Percentiles rank a stretch among this genome's conserved stretches.
phyloP scores from a whole-genome alignment of 2,888 invertebrate genomes.

The Tinea semifulvella region DNA sequence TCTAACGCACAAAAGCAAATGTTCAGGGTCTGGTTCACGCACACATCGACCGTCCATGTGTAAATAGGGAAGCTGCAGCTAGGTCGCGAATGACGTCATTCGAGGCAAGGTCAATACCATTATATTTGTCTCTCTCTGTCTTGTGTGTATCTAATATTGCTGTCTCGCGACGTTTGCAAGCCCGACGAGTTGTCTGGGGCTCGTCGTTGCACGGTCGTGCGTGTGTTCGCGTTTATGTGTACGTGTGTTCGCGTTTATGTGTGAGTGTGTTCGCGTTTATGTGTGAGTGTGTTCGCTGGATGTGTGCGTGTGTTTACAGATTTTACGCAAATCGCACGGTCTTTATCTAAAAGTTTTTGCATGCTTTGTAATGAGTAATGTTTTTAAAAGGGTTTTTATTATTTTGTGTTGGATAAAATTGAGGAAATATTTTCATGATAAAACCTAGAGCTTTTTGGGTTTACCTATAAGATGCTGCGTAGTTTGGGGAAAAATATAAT shows the following conservation, averaged over 20 bases:
- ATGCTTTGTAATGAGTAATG: neutral
- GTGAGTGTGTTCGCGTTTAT: neutral
- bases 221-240: neutral
- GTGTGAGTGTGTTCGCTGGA: neutral
- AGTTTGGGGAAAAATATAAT: too few species aligned
- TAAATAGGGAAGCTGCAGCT: constrained; percentile 50
- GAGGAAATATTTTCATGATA: neutral
- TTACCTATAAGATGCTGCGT: too few species aligned
- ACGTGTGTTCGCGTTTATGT: neutral
- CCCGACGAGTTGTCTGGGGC: constrained; percentile 11
- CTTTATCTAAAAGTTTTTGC: constrained; percentile 3
- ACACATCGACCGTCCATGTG: constrained; percentile 16
- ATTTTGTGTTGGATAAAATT: neutral
- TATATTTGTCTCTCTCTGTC: constrained; percentile 28
- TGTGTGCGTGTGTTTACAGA: constrained; percentile 1
- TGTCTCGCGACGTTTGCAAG: constrained; percentile 4
- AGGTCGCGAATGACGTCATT: constrained; percentile 70
- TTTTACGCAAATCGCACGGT: neutral
- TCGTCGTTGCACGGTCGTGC: constrained; percentile 6
- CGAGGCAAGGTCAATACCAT: constrained; percentile 64
- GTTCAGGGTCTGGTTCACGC: constrained; percentile 22
- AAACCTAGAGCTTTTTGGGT: too few species aligned
- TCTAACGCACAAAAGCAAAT: constrained; percentile 35
- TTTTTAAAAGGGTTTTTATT: neutral
- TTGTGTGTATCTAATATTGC: neutral